Evolutionary conservation across 2,113 vertebrate species (phyloP).

Genomic region (Rhinoderma darwinii): DNA sequence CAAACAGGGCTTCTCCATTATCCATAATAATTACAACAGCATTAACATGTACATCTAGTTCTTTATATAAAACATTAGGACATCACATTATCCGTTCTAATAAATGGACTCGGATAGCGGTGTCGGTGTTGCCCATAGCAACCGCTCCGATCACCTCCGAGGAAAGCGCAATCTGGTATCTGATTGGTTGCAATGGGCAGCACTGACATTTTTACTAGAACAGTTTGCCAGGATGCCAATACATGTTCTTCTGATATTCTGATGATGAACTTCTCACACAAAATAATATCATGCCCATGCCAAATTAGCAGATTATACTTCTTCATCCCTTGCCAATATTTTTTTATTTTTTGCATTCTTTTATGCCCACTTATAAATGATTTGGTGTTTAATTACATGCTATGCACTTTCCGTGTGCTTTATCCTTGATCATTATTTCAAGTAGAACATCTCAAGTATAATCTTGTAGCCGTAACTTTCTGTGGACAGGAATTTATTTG

Average conservation of each 20-base stretch:
- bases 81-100: no score
- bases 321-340: background rate
- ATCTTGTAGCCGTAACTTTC: conserved; percentile 34
- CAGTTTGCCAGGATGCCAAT: background rate
- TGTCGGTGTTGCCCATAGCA: no score
- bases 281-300: background rate
- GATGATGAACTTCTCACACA: background rate
- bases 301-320: background rate
- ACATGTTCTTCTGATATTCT: background rate
- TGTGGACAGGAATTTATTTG: background rate
- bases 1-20: no score
- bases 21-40: no score
- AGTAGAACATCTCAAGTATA: background rate
- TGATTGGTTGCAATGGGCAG: no score
- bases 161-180: no score
- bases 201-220: background rate
- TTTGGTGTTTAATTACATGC: conserved; percentile 19
- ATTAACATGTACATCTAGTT: no score
- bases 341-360: background rate
- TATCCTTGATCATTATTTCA: background rate
- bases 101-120: no score
- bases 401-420: background rate
- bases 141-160: no score
- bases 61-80: no score
- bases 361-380: conserved; percentile 14